phyloP scores from a whole-genome alignment of 2,888 invertebrate species.

The Scelioninae gen. 2 region DNA sequence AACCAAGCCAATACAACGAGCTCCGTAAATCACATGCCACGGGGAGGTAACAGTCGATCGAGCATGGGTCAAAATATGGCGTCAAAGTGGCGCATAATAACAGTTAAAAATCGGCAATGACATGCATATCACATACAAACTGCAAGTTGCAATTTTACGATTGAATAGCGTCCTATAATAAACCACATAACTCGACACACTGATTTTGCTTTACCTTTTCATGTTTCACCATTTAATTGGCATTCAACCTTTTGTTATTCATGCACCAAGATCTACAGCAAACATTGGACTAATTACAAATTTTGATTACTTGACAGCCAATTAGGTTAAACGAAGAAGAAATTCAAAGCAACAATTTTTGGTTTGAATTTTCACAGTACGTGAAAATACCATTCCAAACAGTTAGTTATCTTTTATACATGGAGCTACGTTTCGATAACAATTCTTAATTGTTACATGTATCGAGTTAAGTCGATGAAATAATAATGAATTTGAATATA shows the following conservation, averaged over 20 bases:
- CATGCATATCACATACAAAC: constrained; percentile 64
- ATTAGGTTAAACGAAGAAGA: too few relatives aligned
- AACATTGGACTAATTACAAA: constrained; percentile 2
- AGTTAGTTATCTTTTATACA: too few relatives aligned
- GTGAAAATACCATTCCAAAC: too few relatives aligned
- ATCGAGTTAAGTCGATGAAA: too few relatives aligned
- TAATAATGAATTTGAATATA: too few relatives aligned
- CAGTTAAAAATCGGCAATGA: constrained; percentile 64
- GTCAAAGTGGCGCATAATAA: constrained; percentile 63
- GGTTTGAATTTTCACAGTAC: too few relatives aligned
- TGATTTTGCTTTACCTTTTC: constrained; percentile 35
- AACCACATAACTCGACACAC: constrained; percentile 30
- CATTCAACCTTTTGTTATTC: constrained; percentile 34
- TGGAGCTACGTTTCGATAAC: too few relatives aligned
- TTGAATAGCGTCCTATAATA: constrained; percentile 42
- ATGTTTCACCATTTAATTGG: constrained; percentile 39
- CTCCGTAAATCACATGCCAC: constrained; percentile 42
- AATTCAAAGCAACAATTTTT: too few relatives aligned
- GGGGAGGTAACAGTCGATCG: constrained; percentile 58
- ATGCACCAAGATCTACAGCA: constrained; percentile 2
- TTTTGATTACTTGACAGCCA: too few relatives aligned
- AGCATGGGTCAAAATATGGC: constrained; percentile 64
- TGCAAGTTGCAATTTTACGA: constrained; percentile 33
- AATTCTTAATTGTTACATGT: too few relatives aligned
- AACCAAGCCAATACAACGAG: constrained; percentile 43